These are phyloP conservation scores for Dryocosmus kuriphilus DNA, from an alignment of 2,888 invertebrate species.

Conservation along the genomic window DNA sequence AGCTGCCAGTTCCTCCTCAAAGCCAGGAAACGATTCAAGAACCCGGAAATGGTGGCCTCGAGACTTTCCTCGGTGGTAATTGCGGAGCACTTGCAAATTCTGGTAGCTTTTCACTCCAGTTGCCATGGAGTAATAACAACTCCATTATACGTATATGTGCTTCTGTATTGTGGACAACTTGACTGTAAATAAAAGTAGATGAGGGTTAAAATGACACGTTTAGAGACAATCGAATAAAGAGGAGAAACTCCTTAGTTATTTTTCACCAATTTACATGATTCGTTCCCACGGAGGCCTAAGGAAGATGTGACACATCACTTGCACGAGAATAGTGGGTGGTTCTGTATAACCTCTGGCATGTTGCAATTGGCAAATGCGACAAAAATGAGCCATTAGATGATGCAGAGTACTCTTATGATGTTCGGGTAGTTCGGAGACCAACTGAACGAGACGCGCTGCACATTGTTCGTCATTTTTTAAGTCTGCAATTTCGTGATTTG, in stretches of 20 bases:
- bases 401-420: constrained; percentile 83
- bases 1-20: constrained; percentile 66
- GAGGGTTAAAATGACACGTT: background rate
- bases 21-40: constrained; percentile 67
- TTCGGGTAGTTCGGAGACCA: constrained; percentile 82
- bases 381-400: constrained; percentile 85
- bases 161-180: constrained; percentile 87
- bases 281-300: constrained; percentile 88
- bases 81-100: constrained; percentile 83
- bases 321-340: constrained; percentile 84
- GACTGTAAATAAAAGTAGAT: constrained; percentile 78
- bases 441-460: constrained; percentile 78
- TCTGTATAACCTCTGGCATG: constrained; percentile 82
- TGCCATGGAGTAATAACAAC: constrained; percentile 83
- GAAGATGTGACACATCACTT: constrained; percentile 86
- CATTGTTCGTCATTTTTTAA: constrained; percentile 81
- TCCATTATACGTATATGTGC: constrained; percentile 86
- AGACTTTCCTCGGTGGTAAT: constrained; percentile 82
- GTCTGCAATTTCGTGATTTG: constrained; percentile 69
- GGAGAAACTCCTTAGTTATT: too few relatives aligned
- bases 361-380: constrained; percentile 85
- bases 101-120: constrained; percentile 85
- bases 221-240: too few relatives aligned
- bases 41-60: constrained; percentile 76
- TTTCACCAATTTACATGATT: constrained; percentile 82